A percentile compares a stretch with the other conserved stretches of the same genome.
phyloP scores from a whole-genome alignment of 2,113 vertebrate species.

The Porphyrio hochstetteri region DNA sequence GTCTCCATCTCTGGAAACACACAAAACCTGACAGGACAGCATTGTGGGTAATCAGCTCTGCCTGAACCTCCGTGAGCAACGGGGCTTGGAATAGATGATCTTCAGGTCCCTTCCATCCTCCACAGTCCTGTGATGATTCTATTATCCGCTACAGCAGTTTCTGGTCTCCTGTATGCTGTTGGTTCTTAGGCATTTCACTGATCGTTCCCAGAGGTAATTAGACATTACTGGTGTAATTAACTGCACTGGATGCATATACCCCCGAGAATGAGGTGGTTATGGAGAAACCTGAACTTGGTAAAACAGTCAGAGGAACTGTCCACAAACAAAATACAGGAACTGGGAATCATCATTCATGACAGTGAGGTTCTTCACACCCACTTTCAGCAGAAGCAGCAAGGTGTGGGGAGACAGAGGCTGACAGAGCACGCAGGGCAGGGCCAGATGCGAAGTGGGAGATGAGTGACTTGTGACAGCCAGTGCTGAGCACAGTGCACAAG shows the following conservation, averaged over 20 bases:
- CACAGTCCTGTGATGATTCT: neutral
- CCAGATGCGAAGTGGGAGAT: neutral
- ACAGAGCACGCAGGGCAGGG: neutral
- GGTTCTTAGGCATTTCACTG: accelerated
- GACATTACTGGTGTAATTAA: neutral
- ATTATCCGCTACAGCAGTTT: neutral
- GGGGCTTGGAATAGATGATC: neutral
- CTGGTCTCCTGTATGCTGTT: neutral
- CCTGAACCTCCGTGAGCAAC: neutral
- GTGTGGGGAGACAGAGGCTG: neutral
- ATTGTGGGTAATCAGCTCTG: neutral
- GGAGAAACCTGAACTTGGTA: neutral
- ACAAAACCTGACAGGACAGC: neutral
- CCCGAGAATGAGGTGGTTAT: neutral
- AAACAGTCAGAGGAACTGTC: neutral
- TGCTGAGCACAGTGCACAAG: neutral
- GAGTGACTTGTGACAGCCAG: neutral
- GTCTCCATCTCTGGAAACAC: neutral
- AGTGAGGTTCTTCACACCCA: neutral
- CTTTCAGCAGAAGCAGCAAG: neutral
- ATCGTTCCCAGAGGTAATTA: neutral
- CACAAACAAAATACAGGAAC: neutral
- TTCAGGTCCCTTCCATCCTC: neutral
- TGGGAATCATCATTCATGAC: neutral
- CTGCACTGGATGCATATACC: neutral